phyloP scores from a whole-genome alignment of 2,888 invertebrate species.

The Epicampocera succincta region DNA sequence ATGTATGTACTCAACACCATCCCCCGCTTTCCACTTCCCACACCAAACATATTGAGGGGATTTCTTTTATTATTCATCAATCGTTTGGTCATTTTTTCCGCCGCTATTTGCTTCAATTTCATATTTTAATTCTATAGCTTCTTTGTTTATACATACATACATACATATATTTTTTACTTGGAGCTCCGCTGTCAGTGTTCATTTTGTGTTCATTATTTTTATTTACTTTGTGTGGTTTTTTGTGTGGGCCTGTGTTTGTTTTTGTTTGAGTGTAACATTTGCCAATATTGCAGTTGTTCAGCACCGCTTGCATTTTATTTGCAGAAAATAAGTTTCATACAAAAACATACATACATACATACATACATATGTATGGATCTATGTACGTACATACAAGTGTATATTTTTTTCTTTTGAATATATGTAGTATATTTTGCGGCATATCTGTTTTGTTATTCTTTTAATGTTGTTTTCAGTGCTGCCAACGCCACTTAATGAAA shows the following conservation, averaged over 20 bases:
- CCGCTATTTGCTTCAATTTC: neutral
- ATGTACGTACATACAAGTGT: no score
- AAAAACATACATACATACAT: no score
- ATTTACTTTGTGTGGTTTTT: neutral
- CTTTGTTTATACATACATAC: no score
- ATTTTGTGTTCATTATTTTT: constrained; percentile 32
- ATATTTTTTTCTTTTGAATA: neutral
- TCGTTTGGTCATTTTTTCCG: constrained; percentile 18
- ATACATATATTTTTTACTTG: constrained; percentile 7
- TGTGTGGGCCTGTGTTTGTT: neutral
- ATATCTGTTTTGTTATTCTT: constrained; percentile 41
- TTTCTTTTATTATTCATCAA: constrained; percentile 5
- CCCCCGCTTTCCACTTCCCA: no score
- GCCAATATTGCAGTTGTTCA: constrained; percentile 2
- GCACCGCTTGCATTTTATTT: constrained; percentile 18
- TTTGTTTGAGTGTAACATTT: constrained; percentile 38
- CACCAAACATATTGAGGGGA: neutral
- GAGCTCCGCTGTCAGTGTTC: neutral
- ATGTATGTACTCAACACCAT: no score
- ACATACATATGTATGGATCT: no score
- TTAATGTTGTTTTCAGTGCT: neutral
- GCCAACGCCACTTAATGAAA: no score
- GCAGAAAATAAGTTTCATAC: neutral
- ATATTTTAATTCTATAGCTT: neutral
- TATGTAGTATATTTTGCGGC: constrained; percentile 68